Percentiles rank a stretch among this genome's conserved stretches.
phyloP scores from a whole-genome alignment of 2,113 vertebrate genomes.

The Megalops atlanticus region DNA sequence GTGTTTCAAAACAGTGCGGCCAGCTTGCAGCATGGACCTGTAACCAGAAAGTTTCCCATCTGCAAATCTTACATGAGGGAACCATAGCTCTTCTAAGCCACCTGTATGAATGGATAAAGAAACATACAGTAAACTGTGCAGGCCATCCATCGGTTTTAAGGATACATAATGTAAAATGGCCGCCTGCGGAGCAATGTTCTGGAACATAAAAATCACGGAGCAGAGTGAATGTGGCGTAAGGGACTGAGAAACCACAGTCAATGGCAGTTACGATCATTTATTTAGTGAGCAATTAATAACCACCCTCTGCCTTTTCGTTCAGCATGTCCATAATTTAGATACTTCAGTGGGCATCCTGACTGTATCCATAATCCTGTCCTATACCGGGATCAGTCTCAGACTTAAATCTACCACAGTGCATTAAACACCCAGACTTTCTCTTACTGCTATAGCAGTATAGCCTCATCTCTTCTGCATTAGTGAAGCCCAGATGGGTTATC shows the following conservation, averaged over 20 bases:
- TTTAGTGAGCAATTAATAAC: slow-evolving; percentile 23
- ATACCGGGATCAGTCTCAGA: slow-evolving; percentile 1
- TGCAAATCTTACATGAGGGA: too few relatives aligned
- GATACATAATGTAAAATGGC: slow-evolving; percentile 8
- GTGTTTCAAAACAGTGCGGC: too few relatives aligned
- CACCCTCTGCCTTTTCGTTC: slow-evolving; percentile 9
- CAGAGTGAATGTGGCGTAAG: not conserved
- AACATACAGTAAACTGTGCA: too few relatives aligned
- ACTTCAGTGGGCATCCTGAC: not conserved
- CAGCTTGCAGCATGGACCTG: too few relatives aligned
- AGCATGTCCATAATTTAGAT: slow-evolving; percentile 1
- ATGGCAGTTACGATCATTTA: slow-evolving; percentile 19
- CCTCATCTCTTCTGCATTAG: slow-evolving; percentile 6
- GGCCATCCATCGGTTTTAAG: not conserved
- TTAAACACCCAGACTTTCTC: slow-evolving; percentile 5
- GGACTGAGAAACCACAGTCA: slow-evolving; percentile 16
- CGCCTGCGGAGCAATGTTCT: not conserved
- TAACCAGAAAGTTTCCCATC: too few relatives aligned
- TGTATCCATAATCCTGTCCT: slow-evolving; percentile 9
- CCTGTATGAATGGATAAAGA: too few relatives aligned
- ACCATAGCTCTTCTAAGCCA: too few relatives aligned
- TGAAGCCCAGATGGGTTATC: slow-evolving; percentile 26
- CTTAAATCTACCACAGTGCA: slow-evolving; percentile 21
- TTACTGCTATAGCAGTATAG: slow-evolving; percentile 1
- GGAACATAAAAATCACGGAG: not conserved